These are phyloP conservation scores for Catocala fraxini DNA, from an alignment of 2,888 invertebrate species.

Conservation along the genomic window DNA sequence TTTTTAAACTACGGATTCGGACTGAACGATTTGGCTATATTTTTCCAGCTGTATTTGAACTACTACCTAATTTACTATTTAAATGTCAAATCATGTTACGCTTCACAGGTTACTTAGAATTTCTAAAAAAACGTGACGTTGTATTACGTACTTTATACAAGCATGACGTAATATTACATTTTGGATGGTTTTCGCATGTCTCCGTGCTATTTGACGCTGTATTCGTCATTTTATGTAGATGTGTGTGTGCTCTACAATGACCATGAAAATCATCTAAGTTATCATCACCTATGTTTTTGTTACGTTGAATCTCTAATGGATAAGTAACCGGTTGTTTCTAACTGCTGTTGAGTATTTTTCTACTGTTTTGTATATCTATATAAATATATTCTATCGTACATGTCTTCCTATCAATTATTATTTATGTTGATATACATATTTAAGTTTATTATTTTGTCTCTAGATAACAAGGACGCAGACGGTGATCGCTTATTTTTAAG, in stretches of 20 bases:
- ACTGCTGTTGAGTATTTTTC: too few species aligned
- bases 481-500: too few species aligned
- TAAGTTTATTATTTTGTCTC: too few species aligned
- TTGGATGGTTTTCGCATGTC: conserved; percentile 21
- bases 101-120: conserved; percentile 17
- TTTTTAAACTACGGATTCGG: too few species aligned
- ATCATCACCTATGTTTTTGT: conserved; percentile 30
- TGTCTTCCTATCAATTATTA: too few species aligned
- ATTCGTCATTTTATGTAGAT: conserved; percentile 19
- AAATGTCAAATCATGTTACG: conserved; percentile 16
- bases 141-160: conserved; percentile 25
- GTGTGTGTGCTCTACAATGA: conserved; percentile 24
- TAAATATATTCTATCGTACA: too few species aligned
- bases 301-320: conserved; percentile 29
- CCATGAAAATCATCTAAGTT: conserved; percentile 44
- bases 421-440: too few species aligned
- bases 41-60: too few species aligned
- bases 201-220: conserved; percentile 14
- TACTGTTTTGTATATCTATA: too few species aligned
- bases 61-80: too few species aligned
- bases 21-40: too few species aligned
- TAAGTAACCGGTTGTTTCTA: background rate
- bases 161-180: conserved; percentile 40
- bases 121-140: conserved; percentile 22
- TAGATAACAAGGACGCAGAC: too few species aligned